A percentile compares a stretch with the other conserved stretches of the same genome.
Conservation (phyloP, 64 coral and sea anemone genomes). For the Montipora cactus region DNA sequence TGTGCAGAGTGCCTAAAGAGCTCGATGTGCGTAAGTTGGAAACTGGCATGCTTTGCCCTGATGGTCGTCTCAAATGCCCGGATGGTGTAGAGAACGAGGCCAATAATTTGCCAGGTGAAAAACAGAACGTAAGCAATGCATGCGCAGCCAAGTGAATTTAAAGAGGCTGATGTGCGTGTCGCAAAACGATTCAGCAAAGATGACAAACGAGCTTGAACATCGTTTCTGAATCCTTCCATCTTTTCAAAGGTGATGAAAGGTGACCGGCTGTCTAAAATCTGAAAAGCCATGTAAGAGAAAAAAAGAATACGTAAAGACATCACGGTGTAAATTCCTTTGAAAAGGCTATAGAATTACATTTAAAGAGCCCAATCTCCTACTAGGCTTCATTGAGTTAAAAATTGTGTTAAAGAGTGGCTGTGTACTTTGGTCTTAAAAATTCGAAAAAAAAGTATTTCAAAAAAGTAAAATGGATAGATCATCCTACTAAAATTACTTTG, state of each 20-base stretch:
- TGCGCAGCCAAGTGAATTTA: not conserved
- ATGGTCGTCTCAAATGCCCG: conserved; percentile 15
- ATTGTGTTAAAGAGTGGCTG: too few species aligned
- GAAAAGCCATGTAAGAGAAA: too few species aligned
- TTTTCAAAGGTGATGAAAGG: not conserved
- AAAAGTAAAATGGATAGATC: too few species aligned
- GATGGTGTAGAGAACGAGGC: conserved; percentile 26
- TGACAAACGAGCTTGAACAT: not conserved
- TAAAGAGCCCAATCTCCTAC: too few species aligned
- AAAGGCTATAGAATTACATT: too few species aligned
- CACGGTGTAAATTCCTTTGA: too few species aligned
- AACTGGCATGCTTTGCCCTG: not conserved
- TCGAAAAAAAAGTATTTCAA: too few species aligned
- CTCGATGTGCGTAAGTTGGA: not conserved
- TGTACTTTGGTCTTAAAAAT: too few species aligned
- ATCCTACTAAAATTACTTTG: too few species aligned
- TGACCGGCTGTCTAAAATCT: not conserved
- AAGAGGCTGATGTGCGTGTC: not conserved
- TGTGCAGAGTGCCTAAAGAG: not conserved
- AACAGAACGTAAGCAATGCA: not conserved
- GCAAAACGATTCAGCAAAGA: not conserved
- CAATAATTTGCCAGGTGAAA: conserved; percentile 27
- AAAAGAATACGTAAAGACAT: too few species aligned
- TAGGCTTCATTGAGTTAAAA: too few species aligned
- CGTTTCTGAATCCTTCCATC: not conserved